These are phyloP conservation scores for Heliopora coerulea DNA, from an alignment of 92 coral and sea anemone species.

Conservation along the genomic window DNA sequence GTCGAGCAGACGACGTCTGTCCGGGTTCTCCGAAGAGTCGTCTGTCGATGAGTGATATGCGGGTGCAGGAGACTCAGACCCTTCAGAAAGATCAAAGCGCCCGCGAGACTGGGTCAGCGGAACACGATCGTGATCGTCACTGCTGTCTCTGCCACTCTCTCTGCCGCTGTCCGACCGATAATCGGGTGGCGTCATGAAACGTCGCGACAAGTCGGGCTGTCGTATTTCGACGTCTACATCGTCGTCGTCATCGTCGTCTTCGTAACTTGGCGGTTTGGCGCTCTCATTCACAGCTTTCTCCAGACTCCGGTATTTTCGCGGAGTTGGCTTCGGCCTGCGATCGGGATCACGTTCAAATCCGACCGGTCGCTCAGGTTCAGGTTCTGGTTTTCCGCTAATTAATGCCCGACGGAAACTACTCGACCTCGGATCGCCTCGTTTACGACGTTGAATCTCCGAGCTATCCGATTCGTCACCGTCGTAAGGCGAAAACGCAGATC, in stretches of 20 bases:
- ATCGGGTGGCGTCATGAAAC: slow-evolving; percentile 15
- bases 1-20: slow-evolving; percentile 21
- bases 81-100: slow-evolving; percentile 43
- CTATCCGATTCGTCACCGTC: slow-evolving; percentile 30
- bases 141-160: background rate
- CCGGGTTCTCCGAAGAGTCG: slow-evolving; percentile 37
- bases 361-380: slow-evolving; percentile 36
- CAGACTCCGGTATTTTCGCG: slow-evolving; percentile 38
- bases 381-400: slow-evolving; percentile 32
- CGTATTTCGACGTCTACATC: slow-evolving; percentile 46
- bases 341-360: slow-evolving; percentile 1
- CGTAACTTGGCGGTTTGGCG: slow-evolving; percentile 68
- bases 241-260: slow-evolving; percentile 63
- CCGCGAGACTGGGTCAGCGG: slow-evolving; percentile 37
- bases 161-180: slow-evolving; percentile 56
- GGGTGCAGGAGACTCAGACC: slow-evolving; percentile 88
- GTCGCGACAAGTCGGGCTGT: slow-evolving; percentile 30
- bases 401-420: slow-evolving; percentile 75
- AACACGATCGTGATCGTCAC: slow-evolving; percentile 22
- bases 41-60: slow-evolving; percentile 65
- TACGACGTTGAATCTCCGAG: slow-evolving; percentile 42
- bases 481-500: slow-evolving; percentile 21
- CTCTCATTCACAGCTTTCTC: slow-evolving; percentile 41
- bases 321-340: slow-evolving; percentile 22
- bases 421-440: slow-evolving; percentile 62